Base-by-base conservation (phyloP, 1,140 invertebrate genomes). In the Polyergus mexicanus region DNA sequence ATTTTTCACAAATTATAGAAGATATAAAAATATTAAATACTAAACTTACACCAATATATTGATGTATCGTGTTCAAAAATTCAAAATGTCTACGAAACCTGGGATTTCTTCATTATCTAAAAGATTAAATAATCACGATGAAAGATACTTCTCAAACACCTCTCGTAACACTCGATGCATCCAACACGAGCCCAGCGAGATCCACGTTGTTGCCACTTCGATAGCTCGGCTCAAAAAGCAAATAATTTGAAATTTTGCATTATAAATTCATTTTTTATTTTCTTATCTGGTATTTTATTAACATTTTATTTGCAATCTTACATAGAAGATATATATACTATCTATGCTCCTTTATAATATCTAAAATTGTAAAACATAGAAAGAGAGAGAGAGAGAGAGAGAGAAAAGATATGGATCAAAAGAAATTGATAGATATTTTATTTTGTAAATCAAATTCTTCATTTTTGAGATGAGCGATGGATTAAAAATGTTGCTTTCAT, bases 81-180 rank as follows among this genome's bases (percentile, higher is more conserved):
- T 32, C 3, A 3, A 77, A 66, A 7, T 19, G 6, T 10, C 56
- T 76, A 62, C 41, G 62, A 41, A 38, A 62, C 38, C 25, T 35
- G 10, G 16, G 10, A 41, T 4, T 41, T 5, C 19, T 65, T 38
- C 0, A 13, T 19, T 51, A 1, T 7, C 19, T 3, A 10, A 38
- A 68, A 54, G 7, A 2, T 4, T 8, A 78, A 66, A 35, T 68
- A 38, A 80, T 68, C 10, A 11, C 32, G 63, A 54, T 56, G 5
- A 69, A 56, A 80, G 22, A 22, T 80, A 56, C 35, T 58, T 80
- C 77, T 80, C 77, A 51, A 80, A 80, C 65, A 80, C 65, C 51
- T 11, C 77, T 80, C 77, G 63, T 80, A 68, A 80, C 47, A 51
- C 47, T 80, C 60, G 75, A 62, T 80, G 77, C 41, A 69, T 80